A percentile compares a stretch with the other conserved stretches of the same genome.
Conservation (phyloP, 2,797 vertebrate genomes). For the Mormyrops boulengeri region DNA sequence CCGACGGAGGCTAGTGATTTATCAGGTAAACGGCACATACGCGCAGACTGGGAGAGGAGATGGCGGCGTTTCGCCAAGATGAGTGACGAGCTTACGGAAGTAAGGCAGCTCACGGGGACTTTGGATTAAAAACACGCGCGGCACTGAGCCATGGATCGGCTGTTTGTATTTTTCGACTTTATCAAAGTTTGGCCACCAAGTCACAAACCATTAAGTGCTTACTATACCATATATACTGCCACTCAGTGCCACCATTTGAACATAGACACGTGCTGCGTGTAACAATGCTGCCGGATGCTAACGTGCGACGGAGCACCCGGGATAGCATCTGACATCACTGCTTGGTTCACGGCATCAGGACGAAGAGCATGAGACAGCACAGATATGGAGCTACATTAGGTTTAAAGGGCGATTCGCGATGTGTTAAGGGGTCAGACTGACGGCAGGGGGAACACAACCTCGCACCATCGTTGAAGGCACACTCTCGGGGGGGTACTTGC, state of each 20-base stretch:
- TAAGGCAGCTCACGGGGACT: neutral
- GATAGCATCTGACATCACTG: constrained; percentile 44
- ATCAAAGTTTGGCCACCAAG: neutral
- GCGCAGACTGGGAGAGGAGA: neutral
- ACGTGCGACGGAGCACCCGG: constrained; percentile 17
- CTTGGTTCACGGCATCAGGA: constrained; percentile 7
- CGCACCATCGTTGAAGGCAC: no score
- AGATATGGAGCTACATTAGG: no score
- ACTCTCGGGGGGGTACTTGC: no score
- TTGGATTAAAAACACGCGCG: neutral
- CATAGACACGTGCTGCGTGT: neutral
- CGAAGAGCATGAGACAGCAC: constrained; percentile 58
- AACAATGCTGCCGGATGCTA: neutral
- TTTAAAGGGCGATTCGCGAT: no score
- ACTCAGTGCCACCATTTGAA: neutral
- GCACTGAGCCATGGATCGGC: neutral
- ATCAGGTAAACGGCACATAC: neutral
- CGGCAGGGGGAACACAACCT: no score
- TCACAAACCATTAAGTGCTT: neutral
- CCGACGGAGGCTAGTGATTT: constrained; percentile 3
- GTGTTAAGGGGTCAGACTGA: no score
- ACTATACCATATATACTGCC: neutral
- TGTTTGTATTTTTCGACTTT: neutral
- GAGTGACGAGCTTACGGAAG: neutral
- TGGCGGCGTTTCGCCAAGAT: neutral